Evolutionary conservation across 2,113 vertebrate genomes (phyloP).

Genomic region (Xenopus laevis): DNA sequence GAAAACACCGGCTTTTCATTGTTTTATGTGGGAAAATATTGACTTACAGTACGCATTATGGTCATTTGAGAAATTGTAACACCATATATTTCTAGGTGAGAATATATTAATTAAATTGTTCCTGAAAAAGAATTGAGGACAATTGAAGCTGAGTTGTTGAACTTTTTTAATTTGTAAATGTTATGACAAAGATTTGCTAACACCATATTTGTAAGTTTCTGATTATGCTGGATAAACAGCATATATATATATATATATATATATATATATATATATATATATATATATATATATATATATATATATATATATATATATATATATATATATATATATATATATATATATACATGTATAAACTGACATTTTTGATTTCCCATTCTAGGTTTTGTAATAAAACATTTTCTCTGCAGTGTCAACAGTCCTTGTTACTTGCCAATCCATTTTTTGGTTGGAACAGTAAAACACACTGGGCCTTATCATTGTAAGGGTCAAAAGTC

Average conservation of each 20-base stretch:
- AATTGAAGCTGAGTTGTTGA: constrained; percentile 10
- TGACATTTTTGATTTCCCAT: constrained; percentile 9
- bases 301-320: constrained; percentile 1
- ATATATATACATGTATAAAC: constrained; percentile 6
- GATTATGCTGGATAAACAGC: neutral
- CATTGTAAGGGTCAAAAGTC: no score
- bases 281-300: constrained; percentile 1
- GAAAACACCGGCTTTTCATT: constrained; percentile 9
- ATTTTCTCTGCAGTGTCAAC: neutral
- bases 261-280: constrained; percentile 1
- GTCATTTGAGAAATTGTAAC: constrained; percentile 11
- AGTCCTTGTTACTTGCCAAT: neutral
- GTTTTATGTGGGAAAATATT: constrained; percentile 10
- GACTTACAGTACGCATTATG: neutral
- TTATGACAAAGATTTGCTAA: constrained; percentile 1
- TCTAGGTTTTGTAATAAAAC: neutral
- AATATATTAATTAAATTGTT: constrained; percentile 29
- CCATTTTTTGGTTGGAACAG: neutral
- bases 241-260: constrained; percentile 1
- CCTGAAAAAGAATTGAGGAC: neutral
- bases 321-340: constrained; percentile 1
- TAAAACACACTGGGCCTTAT: no score
- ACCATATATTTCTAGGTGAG: constrained; percentile 10
- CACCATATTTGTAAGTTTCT: constrained; percentile 1
- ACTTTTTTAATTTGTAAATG: constrained; percentile 4